Evolutionary conservation across 2,888 invertebrate genomes (phyloP), one percentile per base, ranked within the genome.

Genomic region (Stenoptilia bipunctidactyla): DNA sequence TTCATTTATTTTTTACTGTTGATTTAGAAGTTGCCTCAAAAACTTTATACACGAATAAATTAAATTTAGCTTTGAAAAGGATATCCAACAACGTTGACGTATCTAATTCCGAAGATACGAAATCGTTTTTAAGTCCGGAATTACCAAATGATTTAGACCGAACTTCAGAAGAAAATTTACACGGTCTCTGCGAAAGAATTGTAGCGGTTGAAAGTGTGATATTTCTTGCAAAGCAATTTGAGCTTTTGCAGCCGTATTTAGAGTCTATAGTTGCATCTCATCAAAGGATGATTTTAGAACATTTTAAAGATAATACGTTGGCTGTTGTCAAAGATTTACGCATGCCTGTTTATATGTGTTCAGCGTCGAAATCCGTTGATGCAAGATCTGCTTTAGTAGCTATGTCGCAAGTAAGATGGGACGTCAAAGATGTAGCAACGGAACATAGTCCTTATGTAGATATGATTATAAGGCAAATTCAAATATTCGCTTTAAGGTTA

Each of bases 381-480:
- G 88, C 92, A 4, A 87, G 91, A 30, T 86, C 89, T 12, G 88
- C 94, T 20, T 73, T 97, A 6, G 84, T 88, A 44, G 87, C 91
- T n/a, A 97, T 99, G 92, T 91, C 93, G 40, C 91, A 91, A 73
- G 96, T 97, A 0, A 92, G 93, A 68, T 99, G 98, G 98, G 89
- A 96, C 74, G 89, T 98, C 43, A 95, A 94, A 83, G 96, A 94
- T 56, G 95, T 99, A 0, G 95, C 94, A 76, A 95, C 94, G 1
- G 94, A 97, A 56, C 97, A 99, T 64, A 97, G 94, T 60, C 77
- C 87, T 1, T 99, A 99, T 64, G 90, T 94, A 9, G 93, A 95
- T 54, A 86, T 89, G 60, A 82, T 94, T 37, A 85, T 92, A 27
- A 71, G 92, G 75, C 90, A 90, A 59, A 85, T 92, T 14, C 92